Base-by-base conservation (phyloP, 2,888 invertebrate species). In the Cotesia congregata region DNA sequence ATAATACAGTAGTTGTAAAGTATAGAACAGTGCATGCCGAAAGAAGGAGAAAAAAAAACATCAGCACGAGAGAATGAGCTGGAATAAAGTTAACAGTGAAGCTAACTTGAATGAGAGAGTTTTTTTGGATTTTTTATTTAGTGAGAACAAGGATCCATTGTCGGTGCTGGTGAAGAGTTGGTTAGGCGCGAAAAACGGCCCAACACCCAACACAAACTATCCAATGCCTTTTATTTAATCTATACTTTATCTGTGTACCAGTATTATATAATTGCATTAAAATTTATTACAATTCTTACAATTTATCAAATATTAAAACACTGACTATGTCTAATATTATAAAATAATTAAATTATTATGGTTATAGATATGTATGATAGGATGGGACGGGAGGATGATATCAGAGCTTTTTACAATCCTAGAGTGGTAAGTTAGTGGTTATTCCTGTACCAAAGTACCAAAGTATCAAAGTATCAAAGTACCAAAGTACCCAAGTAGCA, bases 341-440 rank as follows among this genome's bases (percentile, higher is more conserved):
- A 17, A 17, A 17, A 17, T 3, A 30, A 30, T 4, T 30, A 30
- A 3, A 30, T 30, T 30, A 30, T 30, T 30, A 30, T 30, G 3
- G 30, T 30, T 30, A 30, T 30, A 30, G 30, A 30, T 30, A 30
- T 30, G 30, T 30, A 30, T 30, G 30, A 30, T 30, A 30, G 30
- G 30, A 30, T 30, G 30, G 30, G 30, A 81, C 80, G 80, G 79
- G 77, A 77, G 64, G 68, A 69, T 40, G 72, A 73, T 80, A 81
- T 83, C 83, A 80, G 74, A 72, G 74, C 69, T 77, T 70, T 77
- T 78, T 79, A 77, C 76, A 30, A 76, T 71, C 62, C 78, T 69
- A 67, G 59, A 17, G 73, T 70, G 71, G 74, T 75, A 77, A 76
- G 78, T 79, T 81, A 73, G 76, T 73, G 80, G 80, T 30, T 30